These are phyloP conservation scores for Cranoglanis bouderius DNA, from an alignment of 2,113 vertebrate genomes.

Conservation along the genomic window DNA sequence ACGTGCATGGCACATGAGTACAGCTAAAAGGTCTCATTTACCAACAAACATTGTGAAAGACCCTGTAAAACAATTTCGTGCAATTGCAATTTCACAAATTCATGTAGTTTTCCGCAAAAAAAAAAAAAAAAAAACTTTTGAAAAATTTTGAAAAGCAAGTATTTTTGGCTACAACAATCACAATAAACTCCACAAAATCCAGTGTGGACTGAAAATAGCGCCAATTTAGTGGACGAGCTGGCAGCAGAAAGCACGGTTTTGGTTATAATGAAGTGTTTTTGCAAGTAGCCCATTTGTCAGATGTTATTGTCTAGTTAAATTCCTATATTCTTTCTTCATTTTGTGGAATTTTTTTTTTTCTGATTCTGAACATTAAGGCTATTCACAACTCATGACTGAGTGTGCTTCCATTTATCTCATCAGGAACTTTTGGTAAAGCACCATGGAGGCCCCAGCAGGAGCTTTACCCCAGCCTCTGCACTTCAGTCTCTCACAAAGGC, in stretches of 20 bases:
- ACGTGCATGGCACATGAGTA: no score
- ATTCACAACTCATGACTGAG: neutral
- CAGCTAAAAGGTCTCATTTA: no score
- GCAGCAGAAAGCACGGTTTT: neutral
- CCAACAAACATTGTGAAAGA: no score
- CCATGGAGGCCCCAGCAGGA: slow-evolving; percentile 82
- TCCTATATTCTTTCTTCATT: neutral
- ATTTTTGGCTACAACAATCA: no score
- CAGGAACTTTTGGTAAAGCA: slow-evolving; percentile 94
- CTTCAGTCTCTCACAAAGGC: slow-evolving; percentile 60
- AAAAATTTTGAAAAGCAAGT: no score
- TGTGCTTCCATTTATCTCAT: slow-evolving; percentile 42
- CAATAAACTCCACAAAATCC: no score
- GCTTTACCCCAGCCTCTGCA: slow-evolving; percentile 64
- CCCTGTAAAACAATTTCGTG: no score
- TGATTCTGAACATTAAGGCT: neutral
- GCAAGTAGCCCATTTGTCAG: neutral
- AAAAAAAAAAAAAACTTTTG: no score
- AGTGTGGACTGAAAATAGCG: no score
- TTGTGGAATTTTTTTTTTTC: neutral
- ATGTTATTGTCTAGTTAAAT: neutral
- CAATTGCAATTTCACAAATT: no score
- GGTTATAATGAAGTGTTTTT: neutral
- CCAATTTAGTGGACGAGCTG: neutral
- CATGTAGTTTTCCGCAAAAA: no score